Evolutionary conservation across 1,140 invertebrate genomes (phyloP).

Genomic region (Rhyacophila brunnea): DNA sequence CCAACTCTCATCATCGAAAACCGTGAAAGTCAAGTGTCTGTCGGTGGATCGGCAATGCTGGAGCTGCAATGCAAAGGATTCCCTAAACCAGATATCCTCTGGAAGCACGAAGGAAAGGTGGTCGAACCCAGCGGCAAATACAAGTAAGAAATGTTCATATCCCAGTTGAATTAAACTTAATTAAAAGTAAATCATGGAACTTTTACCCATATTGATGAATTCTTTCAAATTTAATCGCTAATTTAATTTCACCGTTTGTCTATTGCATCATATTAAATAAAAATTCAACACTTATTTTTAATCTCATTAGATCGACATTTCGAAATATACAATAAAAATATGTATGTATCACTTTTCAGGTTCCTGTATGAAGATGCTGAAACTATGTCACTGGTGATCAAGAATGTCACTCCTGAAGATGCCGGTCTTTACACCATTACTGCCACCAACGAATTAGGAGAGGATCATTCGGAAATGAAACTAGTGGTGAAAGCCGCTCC

Average conservation of each 20-base stretch:
- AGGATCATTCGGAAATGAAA: slow-evolving; percentile 72
- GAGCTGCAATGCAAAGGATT: slow-evolving; percentile 91
- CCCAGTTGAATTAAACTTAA: no score
- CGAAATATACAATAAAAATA: not conserved
- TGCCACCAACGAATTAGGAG: slow-evolving; percentile 87
- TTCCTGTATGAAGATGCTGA: slow-evolving; percentile 93
- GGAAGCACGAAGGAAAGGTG: slow-evolving; percentile 82
- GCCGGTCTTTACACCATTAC: slow-evolving; percentile 81
- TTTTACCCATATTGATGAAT: no score
- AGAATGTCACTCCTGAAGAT: slow-evolving; percentile 79
- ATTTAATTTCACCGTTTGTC: no score
- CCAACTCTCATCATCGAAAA: slow-evolving; percentile 75
- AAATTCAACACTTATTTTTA: no score
- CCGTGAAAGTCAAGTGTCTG: slow-evolving; percentile 69
- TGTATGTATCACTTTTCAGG: slow-evolving; percentile 38
- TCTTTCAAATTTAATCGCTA: no score
- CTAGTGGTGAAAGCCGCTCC: slow-evolving; percentile 79
- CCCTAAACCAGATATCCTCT: slow-evolving; percentile 88
- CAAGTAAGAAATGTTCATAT: slow-evolving; percentile 58
- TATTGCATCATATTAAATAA: no score
- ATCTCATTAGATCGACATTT: no score
- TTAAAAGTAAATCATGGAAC: no score
- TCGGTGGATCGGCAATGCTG: slow-evolving; percentile 91
- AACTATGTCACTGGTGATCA: slow-evolving; percentile 85
- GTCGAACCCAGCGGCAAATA: slow-evolving; percentile 77